phyloP scores from a whole-genome alignment of 2,888 invertebrate species.

The Nebria brevicollis region DNA sequence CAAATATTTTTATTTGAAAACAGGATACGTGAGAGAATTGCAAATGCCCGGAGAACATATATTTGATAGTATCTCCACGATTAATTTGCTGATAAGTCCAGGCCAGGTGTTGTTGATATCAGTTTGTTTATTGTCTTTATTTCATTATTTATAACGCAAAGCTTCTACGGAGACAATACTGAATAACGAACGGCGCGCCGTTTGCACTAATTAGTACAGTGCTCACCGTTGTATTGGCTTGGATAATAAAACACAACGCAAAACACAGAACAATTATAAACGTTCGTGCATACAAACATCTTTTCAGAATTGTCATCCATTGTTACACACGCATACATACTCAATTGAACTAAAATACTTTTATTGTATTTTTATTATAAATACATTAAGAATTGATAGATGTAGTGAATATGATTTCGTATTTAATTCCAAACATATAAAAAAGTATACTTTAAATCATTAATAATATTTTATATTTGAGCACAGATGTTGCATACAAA shows the following conservation, averaged over 20 bases:
- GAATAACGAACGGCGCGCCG: neutral
- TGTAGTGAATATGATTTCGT: no score
- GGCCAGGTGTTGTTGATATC: neutral
- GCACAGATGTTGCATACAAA: no score
- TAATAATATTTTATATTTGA: no score
- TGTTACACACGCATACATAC: neutral
- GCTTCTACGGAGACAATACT: neutral
- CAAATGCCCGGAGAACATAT: neutral
- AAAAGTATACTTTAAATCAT: no score
- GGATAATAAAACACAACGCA: neutral
- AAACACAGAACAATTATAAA: neutral
- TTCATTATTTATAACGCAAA: neutral
- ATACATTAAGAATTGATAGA: no score
- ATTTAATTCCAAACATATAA: no score
- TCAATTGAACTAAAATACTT: no score
- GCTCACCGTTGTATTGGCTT: neutral
- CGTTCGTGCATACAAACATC: neutral
- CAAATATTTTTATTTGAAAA: neutral
- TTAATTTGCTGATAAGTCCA: neutral
- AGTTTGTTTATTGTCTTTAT: neutral
- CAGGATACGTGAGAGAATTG: neutral
- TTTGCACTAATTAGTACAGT: neutral
- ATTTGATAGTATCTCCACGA: neutral
- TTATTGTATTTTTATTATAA: no score
- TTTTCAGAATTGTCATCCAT: neutral